Evolutionary conservation across 2,888 invertebrate genomes (phyloP), one percentile per base, ranked within the genome.

Genomic region (Tipula vernalis): DNA sequence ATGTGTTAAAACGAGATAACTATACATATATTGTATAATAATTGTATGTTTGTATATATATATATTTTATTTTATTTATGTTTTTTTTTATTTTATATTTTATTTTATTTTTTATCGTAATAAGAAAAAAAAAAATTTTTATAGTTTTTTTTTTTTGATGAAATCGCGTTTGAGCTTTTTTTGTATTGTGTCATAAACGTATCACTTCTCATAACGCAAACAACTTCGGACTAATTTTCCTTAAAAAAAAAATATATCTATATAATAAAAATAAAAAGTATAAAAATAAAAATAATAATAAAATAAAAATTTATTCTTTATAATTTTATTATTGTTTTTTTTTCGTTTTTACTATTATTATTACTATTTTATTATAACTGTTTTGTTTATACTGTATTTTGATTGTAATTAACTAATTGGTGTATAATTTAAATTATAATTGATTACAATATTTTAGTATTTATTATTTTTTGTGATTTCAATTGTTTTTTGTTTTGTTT

Each of bases 131-230:
- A 71, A 51, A 51, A 51, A 36, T 28, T 28, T 84, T 84, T 84
- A 84, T 84, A 84, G 85, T 85, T 28, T 71, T 71, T 51, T 39
- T 39, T 83, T 51, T 86, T 18, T 86, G 88, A 88, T 88, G 87
- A 89, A 89, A 89, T 89, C 89, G 89, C 89, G 89, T 89, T 42
- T 86, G 84, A 91, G 91, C 91, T 91, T 91, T 84, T 84, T 84
- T 91, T 91, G 91, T 91, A 91, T 91, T 90, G 91, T 90, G 90
- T 91, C 91, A 91, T 91, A 91, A 91, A 91, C 91, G 91, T 90
- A 91, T 90, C 90, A 91, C 91, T 91, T 91, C 90, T 91, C 91
- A 91, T 91, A 91, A 91, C 91, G 91, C 91, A 90, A 91, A 91
- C 91, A 91, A 90, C 90, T 90, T 91, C 90, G 90, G 90, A 89